Percentiles rank a stretch among this genome's conserved stretches.
These are phyloP conservation scores for Dorcus parallelipipedus DNA, from an alignment of 2,888 invertebrate genomes.

Conservation along the genomic window DNA sequence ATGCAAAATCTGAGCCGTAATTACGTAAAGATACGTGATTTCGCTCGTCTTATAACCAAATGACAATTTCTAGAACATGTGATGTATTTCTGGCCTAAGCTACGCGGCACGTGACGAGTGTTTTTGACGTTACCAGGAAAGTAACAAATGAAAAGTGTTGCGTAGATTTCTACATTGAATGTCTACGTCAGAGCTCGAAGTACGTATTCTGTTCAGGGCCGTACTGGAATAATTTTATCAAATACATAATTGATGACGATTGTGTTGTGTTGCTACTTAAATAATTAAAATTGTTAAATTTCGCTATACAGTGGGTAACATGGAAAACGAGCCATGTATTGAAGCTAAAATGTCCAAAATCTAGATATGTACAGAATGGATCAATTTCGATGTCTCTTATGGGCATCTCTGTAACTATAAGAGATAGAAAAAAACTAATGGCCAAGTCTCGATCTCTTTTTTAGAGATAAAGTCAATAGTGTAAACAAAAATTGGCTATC, in stretches of 20 bases:
- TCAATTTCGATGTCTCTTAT: too few relatives aligned
- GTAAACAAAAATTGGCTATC: too few relatives aligned
- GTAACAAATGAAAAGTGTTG: not conserved
- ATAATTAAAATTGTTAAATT: too few relatives aligned
- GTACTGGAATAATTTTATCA: not conserved
- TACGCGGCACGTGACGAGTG: not conserved
- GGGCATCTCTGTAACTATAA: too few relatives aligned
- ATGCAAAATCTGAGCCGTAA: not conserved
- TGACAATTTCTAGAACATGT: constrained; percentile 17
- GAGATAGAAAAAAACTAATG: too few relatives aligned
- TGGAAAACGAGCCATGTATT: too few relatives aligned
- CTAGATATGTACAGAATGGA: too few relatives aligned
- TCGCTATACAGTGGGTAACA: too few relatives aligned
- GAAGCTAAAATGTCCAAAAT: too few relatives aligned
- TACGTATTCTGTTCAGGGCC: not conserved
- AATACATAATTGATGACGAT: not conserved
- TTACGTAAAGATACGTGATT: constrained; percentile 12
- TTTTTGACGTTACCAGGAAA: not conserved
- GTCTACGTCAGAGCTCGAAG: not conserved
- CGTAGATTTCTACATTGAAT: not conserved
- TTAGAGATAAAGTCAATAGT: too few relatives aligned
- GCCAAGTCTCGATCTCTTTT: too few relatives aligned
- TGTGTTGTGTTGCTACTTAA: too few relatives aligned
- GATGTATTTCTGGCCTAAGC: constrained; percentile 4
- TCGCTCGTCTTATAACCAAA: constrained; percentile 9